Evolutionary conservation across 1,140 invertebrate species (phyloP).

Genomic region (Forficula auricularia): DNA sequence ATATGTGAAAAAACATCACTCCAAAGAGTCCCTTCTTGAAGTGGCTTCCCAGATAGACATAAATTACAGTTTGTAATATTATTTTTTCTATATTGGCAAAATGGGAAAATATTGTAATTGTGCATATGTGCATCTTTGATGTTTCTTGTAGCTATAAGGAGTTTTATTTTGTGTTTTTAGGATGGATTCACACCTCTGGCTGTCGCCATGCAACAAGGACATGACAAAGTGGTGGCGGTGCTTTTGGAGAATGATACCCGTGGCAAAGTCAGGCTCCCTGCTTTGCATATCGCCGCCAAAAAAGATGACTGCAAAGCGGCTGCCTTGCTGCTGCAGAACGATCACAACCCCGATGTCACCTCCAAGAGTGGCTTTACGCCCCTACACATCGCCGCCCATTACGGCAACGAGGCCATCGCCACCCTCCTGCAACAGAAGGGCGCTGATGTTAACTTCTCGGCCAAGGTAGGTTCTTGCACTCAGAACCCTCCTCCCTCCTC

Average conservation of each 20-base stretch:
- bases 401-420: conserved; percentile 93
- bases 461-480: too few species aligned
- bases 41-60: too few species aligned
- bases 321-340: conserved; percentile 74
- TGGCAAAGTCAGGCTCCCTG: conserved; percentile 74
- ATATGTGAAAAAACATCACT: too few species aligned
- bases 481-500: too few species aligned
- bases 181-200: conserved; percentile 97
- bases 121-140: too few species aligned
- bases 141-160: too few species aligned
- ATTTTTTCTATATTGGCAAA: too few species aligned
- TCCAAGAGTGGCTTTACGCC: conserved; percentile 97
- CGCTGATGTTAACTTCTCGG: conserved; percentile 90
- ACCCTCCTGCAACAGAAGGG: conserved; percentile 73
- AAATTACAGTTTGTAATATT: too few species aligned
- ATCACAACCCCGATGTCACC: conserved; percentile 86
- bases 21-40: too few species aligned
- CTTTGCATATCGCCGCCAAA: conserved; percentile 97
- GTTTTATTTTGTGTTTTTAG: conserved; percentile 37
- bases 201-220: conserved; percentile 96
- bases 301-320: conserved; percentile 97
- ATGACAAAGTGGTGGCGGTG: conserved; percentile 93
- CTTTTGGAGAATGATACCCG: conserved; percentile 86
- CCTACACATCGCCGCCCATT: conserved; percentile 94
- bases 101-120: too few species aligned